phyloP scores from a whole-genome alignment of 2,888 invertebrate genomes.

The Phortica okadai region DNA sequence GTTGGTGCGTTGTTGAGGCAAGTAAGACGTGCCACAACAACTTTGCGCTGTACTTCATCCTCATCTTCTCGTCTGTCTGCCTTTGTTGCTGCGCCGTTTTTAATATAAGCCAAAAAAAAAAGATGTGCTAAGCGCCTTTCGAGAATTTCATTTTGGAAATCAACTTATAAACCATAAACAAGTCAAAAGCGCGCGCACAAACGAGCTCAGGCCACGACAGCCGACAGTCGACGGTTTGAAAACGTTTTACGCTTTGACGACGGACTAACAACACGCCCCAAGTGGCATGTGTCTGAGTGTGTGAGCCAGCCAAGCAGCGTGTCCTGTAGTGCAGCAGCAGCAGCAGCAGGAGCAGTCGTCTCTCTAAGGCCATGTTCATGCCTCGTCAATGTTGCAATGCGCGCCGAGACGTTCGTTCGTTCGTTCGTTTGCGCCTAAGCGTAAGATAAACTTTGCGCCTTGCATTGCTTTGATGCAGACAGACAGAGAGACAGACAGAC shows the following conservation, averaged over 20 bases:
- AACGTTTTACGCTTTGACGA: neutral
- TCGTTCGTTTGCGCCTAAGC: conserved; percentile 14
- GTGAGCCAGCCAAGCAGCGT: neutral
- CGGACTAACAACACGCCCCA: neutral
- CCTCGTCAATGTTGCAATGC: neutral
- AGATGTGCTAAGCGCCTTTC: conserved; percentile 43
- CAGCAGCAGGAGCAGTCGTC: neutral
- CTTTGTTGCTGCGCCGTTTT: conserved; percentile 17
- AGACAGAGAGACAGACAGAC: conserved; percentile 20
- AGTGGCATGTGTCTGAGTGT: too few species aligned
- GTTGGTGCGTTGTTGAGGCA: too few species aligned
- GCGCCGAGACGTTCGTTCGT: neutral
- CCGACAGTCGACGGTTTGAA: neutral
- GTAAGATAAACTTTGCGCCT: conserved; percentile 24
- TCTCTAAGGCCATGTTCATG: neutral
- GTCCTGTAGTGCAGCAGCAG: neutral
- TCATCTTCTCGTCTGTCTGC: neutral
- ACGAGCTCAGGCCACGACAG: neutral
- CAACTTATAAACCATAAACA: conserved; percentile 69
- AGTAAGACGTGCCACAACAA: neutral
- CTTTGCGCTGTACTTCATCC: neutral
- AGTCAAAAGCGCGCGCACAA: conserved; percentile 44
- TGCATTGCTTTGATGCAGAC: neutral
- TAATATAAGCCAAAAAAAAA: conserved; percentile 22
- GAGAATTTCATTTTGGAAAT: conserved; percentile 63